Percentiles rank a stretch among this genome's conserved stretches.
phyloP scores from a whole-genome alignment of 2,113 vertebrate species.

The Cephalophus harveyi region DNA sequence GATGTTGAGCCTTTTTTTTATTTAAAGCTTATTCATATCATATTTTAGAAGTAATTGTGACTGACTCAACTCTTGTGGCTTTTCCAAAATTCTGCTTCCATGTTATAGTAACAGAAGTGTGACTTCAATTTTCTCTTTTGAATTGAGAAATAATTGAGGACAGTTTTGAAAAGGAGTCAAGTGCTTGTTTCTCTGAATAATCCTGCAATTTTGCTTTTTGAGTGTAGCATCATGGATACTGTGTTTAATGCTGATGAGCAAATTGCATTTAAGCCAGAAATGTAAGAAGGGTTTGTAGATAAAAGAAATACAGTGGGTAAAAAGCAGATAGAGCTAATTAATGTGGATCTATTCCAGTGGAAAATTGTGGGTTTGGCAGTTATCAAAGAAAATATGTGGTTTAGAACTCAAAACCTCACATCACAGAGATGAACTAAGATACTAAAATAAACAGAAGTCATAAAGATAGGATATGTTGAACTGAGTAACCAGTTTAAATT shows the following conservation, averaged over 20 bases:
- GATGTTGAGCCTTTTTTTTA: background rate
- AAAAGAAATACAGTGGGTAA: background rate
- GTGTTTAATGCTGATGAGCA: constrained; percentile 41
- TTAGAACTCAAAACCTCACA: background rate
- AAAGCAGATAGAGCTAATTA: background rate
- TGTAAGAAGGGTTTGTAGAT: constrained; percentile 6
- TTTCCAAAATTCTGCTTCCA: background rate
- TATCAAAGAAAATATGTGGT: background rate
- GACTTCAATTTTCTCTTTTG: constrained; percentile 39
- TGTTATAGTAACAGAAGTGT: background rate
- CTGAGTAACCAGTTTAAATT: background rate
- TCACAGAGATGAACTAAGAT: background rate
- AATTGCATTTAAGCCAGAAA: constrained; percentile 25
- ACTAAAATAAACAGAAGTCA: background rate
- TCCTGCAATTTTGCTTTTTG: constrained; percentile 29
- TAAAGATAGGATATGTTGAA: background rate
- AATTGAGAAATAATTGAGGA: constrained; percentile 54
- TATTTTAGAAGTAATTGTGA: constrained; percentile 14
- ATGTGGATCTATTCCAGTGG: background rate
- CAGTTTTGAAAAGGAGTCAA: constrained; percentile 54
- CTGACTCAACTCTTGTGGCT: background rate
- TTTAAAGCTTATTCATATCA: background rate
- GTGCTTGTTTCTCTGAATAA: constrained; percentile 50
- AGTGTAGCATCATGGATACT: background rate
- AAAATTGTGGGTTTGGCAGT: fast-evolving